A percentile compares a stretch with the other conserved stretches of the same genome.
phyloP scores from a whole-genome alignment of 2,888 invertebrate genomes.

The Eupithecia vulgata region DNA sequence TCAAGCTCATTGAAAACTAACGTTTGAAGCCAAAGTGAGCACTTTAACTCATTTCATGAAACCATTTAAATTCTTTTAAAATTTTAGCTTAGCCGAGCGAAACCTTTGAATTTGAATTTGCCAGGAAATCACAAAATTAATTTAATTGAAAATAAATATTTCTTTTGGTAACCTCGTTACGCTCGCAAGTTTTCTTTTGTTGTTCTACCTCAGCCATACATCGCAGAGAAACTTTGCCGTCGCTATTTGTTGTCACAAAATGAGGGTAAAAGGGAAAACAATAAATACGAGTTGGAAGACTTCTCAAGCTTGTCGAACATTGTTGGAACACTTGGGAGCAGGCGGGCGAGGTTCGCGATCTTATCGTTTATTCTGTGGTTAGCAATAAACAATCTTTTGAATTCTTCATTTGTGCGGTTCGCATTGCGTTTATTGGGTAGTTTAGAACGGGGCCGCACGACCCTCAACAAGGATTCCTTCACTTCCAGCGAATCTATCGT shows the following conservation, averaged over 20 bases:
- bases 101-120: slow-evolving; percentile 18
- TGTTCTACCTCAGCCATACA: slow-evolving; percentile 3
- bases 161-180: slow-evolving; percentile 3
- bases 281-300: slow-evolving; percentile 37
- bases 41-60: slow-evolving; percentile 68
- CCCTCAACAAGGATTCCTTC: slow-evolving; percentile 59
- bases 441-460: slow-evolving; percentile 59
- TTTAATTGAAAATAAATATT: neutral
- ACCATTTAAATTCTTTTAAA: slow-evolving; percentile 56
- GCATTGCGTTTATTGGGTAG: slow-evolving; percentile 64
- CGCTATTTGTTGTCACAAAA: slow-evolving; percentile 29
- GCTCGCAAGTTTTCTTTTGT: slow-evolving; percentile 8
- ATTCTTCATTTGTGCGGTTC: slow-evolving; percentile 64
- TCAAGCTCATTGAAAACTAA: slow-evolving; percentile 75
- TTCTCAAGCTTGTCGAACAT: slow-evolving; percentile 43
- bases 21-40: slow-evolving; percentile 70
- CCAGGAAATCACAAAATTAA: slow-evolving; percentile 10
- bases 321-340: slow-evolving; percentile 41
- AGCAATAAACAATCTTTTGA: slow-evolving; percentile 63
- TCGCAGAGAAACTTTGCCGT: slow-evolving; percentile 19
- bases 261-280: slow-evolving; percentile 36
- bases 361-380: slow-evolving; percentile 43
- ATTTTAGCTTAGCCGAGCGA: slow-evolving; percentile 27
- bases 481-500: slow-evolving; percentile 55
- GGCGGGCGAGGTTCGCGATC: slow-evolving; percentile 42